Evolutionary conservation across 1,140 invertebrate genomes (phyloP).

Genomic region (Ericerus pela): DNA sequence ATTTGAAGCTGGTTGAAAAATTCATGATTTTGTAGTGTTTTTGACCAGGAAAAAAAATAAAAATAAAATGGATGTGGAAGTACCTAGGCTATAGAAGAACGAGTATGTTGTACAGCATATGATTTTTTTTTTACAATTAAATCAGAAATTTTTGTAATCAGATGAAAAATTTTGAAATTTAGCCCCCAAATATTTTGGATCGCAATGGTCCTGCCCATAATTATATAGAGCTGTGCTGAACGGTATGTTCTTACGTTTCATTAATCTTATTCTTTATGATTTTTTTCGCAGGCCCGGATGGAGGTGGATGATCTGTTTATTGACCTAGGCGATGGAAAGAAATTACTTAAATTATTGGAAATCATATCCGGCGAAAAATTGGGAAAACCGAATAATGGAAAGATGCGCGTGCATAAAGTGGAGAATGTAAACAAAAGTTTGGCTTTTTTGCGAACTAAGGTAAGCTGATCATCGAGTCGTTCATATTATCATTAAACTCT

Average conservation of each 20-base stretch:
- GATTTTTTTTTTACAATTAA: too few species aligned
- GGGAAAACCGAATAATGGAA: slow-evolving; percentile 89
- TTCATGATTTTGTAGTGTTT: too few species aligned
- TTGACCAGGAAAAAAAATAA: too few species aligned
- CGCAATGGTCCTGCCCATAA: too few species aligned
- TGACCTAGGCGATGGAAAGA: slow-evolving; percentile 88
- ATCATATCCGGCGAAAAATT: slow-evolving; percentile 97
- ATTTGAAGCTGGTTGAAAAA: too few species aligned
- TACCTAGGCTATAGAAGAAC: too few species aligned
- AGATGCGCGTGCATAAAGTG: slow-evolving; percentile 96
- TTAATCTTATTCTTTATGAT: slow-evolving; percentile 11
- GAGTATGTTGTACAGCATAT: too few species aligned
- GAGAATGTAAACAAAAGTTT: slow-evolving; percentile 98
- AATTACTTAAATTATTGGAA: slow-evolving; percentile 91
- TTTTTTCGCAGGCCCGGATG: slow-evolving; percentile 71
- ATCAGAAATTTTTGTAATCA: too few species aligned
- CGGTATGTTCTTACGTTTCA: not conserved
- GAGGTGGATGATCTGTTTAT: slow-evolving; percentile 94
- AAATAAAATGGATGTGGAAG: too few species aligned
- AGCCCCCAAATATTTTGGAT: too few species aligned
- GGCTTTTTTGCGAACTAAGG: slow-evolving; percentile 91
- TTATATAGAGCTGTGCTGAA: too few species aligned
- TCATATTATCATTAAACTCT: not conserved
- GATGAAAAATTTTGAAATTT: too few species aligned
- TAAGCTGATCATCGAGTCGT: slow-evolving; percentile 32